These are phyloP conservation scores for Halichoeres trimaculatus DNA, from an alignment of 2,113 vertebrate genomes.

Conservation along the genomic window DNA sequence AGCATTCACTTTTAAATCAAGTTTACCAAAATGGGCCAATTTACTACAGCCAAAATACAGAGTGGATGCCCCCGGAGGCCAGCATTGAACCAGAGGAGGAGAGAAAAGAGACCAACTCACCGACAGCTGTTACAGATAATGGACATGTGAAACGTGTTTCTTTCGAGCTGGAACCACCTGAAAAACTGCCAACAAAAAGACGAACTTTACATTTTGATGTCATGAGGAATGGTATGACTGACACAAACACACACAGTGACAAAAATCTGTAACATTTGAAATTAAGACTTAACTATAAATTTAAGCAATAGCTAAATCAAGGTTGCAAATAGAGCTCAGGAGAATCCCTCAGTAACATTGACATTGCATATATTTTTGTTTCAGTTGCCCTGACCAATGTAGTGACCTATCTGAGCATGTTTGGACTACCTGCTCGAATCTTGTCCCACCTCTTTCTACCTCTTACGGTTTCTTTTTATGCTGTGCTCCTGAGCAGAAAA, in stretches of 20 bases:
- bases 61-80: not conserved
- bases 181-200: not conserved
- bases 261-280: too few species aligned
- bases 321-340: too few species aligned
- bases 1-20: not conserved
- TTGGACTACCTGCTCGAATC: constrained; percentile 37
- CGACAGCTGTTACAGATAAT: constrained; percentile 1
- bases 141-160: not conserved
- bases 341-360: too few species aligned
- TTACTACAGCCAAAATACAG: not conserved
- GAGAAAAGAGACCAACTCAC: not conserved
- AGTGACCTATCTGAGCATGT: constrained; percentile 43
- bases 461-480: constrained; percentile 45
- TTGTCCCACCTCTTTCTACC: constrained; percentile 60
- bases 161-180: not conserved
- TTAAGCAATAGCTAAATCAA: too few species aligned
- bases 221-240: constrained; percentile 46
- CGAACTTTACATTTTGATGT: constrained; percentile 18
- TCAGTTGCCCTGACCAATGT: constrained; percentile 59
- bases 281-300: too few species aligned
- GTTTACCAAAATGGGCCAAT: not conserved
- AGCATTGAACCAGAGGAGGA: constrained; percentile 18
- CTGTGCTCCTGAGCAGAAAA: constrained; percentile 29
- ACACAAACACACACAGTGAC: not conserved
- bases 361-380: constrained; percentile 37